These are phyloP conservation scores for Scaptomyza polygonia DNA, from an alignment of 2,888 invertebrate genomes.

Conservation along the genomic window DNA sequence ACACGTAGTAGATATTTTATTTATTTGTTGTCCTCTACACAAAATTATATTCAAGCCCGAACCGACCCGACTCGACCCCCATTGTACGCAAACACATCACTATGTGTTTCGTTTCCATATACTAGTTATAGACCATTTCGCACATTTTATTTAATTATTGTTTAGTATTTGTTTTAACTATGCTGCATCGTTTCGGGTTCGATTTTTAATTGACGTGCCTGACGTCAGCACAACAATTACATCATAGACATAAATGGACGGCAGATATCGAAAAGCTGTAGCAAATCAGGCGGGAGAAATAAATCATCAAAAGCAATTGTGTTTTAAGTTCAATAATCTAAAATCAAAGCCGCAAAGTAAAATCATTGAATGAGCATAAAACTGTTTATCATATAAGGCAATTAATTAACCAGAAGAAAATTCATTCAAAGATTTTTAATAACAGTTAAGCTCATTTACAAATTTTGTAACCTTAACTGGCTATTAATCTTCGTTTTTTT, in stretches of 20 bases:
- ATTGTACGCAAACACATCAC: conserved; percentile 17
- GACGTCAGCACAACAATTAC: conserved; percentile 77
- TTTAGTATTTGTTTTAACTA: conserved; percentile 22
- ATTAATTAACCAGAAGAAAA: background rate
- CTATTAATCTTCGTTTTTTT: conserved; percentile 19
- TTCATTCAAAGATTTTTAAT: background rate
- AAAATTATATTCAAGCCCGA: conserved; percentile 20
- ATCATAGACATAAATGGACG: conserved; percentile 66
- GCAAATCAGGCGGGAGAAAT: conserved; percentile 12
- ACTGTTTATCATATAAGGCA: background rate
- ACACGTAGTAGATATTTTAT: conserved; percentile 46
- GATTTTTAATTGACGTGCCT: conserved; percentile 55
- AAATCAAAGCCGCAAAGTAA: background rate
- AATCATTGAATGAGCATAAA: background rate
- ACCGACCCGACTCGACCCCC: conserved; percentile 23
- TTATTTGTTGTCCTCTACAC: conserved; percentile 44
- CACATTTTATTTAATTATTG: conserved; percentile 37
- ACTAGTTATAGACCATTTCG: conserved; percentile 21
- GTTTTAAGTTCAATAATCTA: background rate
- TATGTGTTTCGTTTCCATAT: conserved; percentile 31
- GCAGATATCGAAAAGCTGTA: conserved; percentile 11
- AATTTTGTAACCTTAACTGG: background rate
- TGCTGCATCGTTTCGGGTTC: conserved; percentile 22
- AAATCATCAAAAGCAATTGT: conserved; percentile 25
- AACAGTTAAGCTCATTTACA: background rate